phyloP scores from a whole-genome alignment of 92 coral and sea anemone species.

The Metridium senile region DNA sequence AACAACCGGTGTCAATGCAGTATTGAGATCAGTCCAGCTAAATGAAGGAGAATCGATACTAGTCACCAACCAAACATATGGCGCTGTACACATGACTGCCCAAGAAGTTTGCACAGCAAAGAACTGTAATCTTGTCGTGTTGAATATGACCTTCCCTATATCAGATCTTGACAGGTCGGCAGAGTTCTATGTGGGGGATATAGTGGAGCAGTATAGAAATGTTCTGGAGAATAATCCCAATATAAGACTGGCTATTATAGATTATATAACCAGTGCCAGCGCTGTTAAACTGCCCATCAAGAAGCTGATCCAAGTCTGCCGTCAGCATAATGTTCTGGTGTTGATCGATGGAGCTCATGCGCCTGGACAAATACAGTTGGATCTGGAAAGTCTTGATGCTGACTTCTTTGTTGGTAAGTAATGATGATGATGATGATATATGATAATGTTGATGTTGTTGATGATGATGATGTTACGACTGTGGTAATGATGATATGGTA shows the following conservation, averaged over 20 bases:
- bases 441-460: neutral
- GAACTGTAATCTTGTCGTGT: constrained; percentile 63
- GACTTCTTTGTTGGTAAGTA: constrained; percentile 80
- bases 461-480: neutral
- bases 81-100: constrained; percentile 62
- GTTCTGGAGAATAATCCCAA: constrained; percentile 67
- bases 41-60: constrained; percentile 67
- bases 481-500: no score
- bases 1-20: constrained; percentile 64
- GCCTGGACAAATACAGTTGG: constrained; percentile 79
- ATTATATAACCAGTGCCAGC: constrained; percentile 70
- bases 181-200: constrained; percentile 58
- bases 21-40: constrained; percentile 55
- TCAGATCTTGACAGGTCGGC: constrained; percentile 58
- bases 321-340: constrained; percentile 62
- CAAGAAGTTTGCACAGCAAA: constrained; percentile 65
- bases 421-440: neutral
- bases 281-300: constrained; percentile 73
- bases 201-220: constrained; percentile 66
- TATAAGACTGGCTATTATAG: constrained; percentile 68
- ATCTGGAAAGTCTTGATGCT: constrained; percentile 74
- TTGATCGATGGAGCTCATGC: constrained; percentile 88
- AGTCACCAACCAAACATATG: constrained; percentile 75
- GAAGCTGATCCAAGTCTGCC: constrained; percentile 69
- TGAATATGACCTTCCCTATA: constrained; percentile 73